Evolutionary conservation across 2,797 vertebrate genomes (phyloP), one percentile per base, ranked within the genome.

Genomic region (Heliangelus exortis): DNA sequence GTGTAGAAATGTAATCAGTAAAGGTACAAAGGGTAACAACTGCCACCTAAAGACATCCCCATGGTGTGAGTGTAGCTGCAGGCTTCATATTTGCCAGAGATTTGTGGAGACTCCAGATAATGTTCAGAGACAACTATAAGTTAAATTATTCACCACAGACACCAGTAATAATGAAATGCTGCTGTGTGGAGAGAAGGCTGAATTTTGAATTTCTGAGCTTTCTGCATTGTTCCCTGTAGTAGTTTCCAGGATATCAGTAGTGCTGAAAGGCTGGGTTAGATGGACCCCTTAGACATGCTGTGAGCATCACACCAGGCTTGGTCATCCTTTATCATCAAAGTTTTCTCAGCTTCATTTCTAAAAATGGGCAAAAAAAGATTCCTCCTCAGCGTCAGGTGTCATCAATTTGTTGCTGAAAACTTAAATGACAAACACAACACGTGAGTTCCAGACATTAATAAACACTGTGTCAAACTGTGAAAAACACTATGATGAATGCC

Each of bases 361-460:
- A 84, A 85, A 86, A 62, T 1, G 2, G 5, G 29, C 92, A 47
- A 14, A 77, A 77, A 87, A 93, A 67, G 7, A 28, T 17, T 3
- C 5, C 10, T 85, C 6, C 13, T 59, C 7, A 36, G 18, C 57
- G 23, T 73, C 47, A 47, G 45, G 29, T 72, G 34, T 76, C n/a
- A 67, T 36, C 87, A 45, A 9, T 62, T 89, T 84, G 39, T 77
- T 71, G 43, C 36, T 76, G n/a, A 50, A 78, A 76, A 80, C n/a
- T 68, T 87, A 43, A 91, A 79, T 85, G 66, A 83, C 17, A 85
- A 81, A 53, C 13, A 54, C 11, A 86, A 59, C 55, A 78, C 10
- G 18, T 59, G 76, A 84, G 55, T 89, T 89, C 17, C 62, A 87
- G 80, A 54, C 47, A 34, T 74, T 90, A 63, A 71, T 65, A 83